phyloP scores from a whole-genome alignment of 2,888 invertebrate species.

The Lordiphosa fenestrarum region DNA sequence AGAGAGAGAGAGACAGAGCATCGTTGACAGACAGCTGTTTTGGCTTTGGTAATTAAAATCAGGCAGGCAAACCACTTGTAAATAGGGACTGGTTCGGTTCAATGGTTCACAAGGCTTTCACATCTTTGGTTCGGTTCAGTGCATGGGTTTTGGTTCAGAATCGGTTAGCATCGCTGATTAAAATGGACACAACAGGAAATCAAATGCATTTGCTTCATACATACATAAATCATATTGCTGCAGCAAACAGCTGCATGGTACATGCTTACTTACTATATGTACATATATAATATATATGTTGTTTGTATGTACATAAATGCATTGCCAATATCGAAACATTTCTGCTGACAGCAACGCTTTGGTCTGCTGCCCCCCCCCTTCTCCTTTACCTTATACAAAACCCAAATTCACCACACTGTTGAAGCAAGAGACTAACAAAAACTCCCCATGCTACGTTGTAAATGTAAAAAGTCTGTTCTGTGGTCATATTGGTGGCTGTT shows the following conservation, averaged over 20 bases:
- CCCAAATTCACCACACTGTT: constrained; percentile 21
- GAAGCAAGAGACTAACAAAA: constrained; percentile 10
- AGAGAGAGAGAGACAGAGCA: constrained; percentile 15
- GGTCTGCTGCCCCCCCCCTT: not conserved
- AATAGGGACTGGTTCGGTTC: too few relatives aligned
- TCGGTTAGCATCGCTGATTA: constrained; percentile 48
- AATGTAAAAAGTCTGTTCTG: constrained; percentile 34
- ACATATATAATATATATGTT: constrained; percentile 1
- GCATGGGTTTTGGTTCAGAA: too few relatives aligned
- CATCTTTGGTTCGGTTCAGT: too few relatives aligned
- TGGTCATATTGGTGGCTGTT: constrained; percentile 21
- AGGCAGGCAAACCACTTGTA: too few relatives aligned
- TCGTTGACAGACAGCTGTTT: constrained; percentile 64
- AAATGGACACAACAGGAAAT: constrained; percentile 56
- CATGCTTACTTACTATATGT: too few relatives aligned
- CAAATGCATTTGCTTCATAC: constrained; percentile 8
- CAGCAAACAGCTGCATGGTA: not conserved
- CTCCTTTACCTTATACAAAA: constrained; percentile 1
- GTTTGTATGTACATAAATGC: constrained; percentile 17
- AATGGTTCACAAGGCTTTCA: too few relatives aligned
- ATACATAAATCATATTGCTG: constrained; percentile 1
- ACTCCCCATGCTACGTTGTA: constrained; percentile 42
- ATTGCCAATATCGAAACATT: not conserved
- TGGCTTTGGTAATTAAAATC: constrained; percentile 50
- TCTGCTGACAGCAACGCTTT: constrained; percentile 1